These are phyloP conservation scores for Chrysoperla carnea DNA, from an alignment of 1,140 invertebrate genomes.

Conservation along the genomic window DNA sequence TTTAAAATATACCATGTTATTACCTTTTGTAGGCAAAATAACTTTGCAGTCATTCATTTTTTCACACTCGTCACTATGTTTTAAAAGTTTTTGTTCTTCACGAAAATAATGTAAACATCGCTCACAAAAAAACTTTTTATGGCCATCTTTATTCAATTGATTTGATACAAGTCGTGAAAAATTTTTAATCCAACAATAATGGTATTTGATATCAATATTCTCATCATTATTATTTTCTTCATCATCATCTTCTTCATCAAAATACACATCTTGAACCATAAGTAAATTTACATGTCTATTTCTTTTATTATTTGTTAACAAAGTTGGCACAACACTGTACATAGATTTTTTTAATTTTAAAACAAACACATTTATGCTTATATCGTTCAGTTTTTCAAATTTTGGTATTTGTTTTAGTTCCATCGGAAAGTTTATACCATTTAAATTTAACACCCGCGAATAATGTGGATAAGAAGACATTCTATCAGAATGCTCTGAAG, in stretches of 20 bases:
- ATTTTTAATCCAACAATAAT: constrained; percentile 19
- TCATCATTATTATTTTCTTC: constrained; percentile 3
- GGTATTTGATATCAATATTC: constrained; percentile 4
- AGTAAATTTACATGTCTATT: constrained; percentile 14
- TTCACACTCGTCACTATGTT: constrained; percentile 6
- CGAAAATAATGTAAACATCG: constrained; percentile 17
- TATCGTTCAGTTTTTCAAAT: constrained; percentile 20
- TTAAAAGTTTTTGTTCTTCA: constrained; percentile 6
- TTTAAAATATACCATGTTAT: constrained; percentile 13
- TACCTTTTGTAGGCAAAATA: constrained; percentile 7
- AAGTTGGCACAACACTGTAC: constrained; percentile 12
- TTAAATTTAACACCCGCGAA: constrained; percentile 17
- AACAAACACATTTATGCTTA: constrained; percentile 16
- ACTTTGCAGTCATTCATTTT: constrained; percentile 4
- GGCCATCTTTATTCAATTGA: constrained; percentile 11
- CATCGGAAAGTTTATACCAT: constrained; percentile 19
- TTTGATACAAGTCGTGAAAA: constrained; percentile 13
- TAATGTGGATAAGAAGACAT: constrained; percentile 15
- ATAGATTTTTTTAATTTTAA: constrained; percentile 6
- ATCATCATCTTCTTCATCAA: neutral
- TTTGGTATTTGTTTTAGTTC: constrained; percentile 18
- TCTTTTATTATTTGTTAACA: constrained; percentile 13
- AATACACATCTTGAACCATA: constrained; percentile 6
- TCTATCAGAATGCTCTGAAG: constrained; percentile 8
- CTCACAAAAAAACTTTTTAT: constrained; percentile 15